These are phyloP conservation scores for Eupithecia inturbata DNA, from an alignment of 2,888 invertebrate species.

Conservation along the genomic window DNA sequence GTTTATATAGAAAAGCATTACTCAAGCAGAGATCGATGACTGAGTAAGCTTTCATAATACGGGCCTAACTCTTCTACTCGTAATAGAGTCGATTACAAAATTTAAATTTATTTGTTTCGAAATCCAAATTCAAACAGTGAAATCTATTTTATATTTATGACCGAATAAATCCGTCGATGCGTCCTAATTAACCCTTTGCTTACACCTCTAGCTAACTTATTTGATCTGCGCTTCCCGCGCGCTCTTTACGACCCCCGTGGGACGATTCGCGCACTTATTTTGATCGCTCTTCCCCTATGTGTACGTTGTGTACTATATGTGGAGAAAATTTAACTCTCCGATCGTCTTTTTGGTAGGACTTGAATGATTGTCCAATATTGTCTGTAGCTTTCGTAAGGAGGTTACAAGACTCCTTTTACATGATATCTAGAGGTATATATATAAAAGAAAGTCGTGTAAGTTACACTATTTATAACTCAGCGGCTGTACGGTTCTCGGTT, in stretches of 20 bases:
- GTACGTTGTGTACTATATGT: too few species aligned
- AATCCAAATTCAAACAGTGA: background rate
- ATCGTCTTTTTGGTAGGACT: background rate
- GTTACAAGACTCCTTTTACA: background rate
- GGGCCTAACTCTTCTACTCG: too few species aligned
- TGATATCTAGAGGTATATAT: too few species aligned
- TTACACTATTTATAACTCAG: too few species aligned
- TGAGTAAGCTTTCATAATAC: too few species aligned
- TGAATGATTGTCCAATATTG: background rate
- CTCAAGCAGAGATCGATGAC: too few species aligned
- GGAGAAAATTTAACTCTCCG: background rate
- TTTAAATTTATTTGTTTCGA: background rate
- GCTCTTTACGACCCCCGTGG: background rate
- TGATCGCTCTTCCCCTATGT: background rate
- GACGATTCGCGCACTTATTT: constrained; percentile 8
- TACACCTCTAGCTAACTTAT: constrained; percentile 17
- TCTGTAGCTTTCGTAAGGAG: background rate
- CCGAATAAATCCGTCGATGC: constrained; percentile 24
- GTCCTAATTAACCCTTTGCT: constrained; percentile 27
- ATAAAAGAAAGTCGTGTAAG: too few species aligned
- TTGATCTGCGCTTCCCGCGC: background rate
- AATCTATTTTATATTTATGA: background rate
- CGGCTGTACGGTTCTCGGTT: too few species aligned
- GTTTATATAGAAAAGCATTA: too few species aligned
- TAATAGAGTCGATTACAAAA: too few species aligned